phyloP scores from a whole-genome alignment of 2,888 invertebrate genomes.

The Leuctra nigra region DNA sequence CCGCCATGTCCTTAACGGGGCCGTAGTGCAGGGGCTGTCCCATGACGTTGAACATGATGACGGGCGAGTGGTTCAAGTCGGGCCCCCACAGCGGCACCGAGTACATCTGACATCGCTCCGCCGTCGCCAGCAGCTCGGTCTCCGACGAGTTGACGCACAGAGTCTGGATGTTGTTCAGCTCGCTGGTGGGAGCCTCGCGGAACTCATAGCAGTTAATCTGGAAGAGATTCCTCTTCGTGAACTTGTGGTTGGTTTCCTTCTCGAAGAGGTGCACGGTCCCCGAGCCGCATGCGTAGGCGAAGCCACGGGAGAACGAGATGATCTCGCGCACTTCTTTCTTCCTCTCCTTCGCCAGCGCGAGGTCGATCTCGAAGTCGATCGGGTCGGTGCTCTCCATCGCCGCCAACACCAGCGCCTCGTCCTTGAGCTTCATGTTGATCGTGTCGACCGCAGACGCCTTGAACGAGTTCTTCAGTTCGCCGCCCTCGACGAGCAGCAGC shows the following conservation, averaged over 20 bases:
- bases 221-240: conserved; percentile 57
- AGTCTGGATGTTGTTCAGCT: conserved; percentile 3
- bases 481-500: conserved; percentile 75
- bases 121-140: conserved; percentile 56
- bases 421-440: conserved; percentile 55
- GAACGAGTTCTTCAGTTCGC: conserved; percentile 66
- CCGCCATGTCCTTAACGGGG: conserved; percentile 67
- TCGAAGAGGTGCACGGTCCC: conserved; percentile 76
- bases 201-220: conserved; percentile 41
- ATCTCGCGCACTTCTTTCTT: not conserved
- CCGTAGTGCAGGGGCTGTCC: conserved; percentile 76
- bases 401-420: conserved; percentile 39
- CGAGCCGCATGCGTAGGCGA: conserved; percentile 66
- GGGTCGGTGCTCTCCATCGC: not conserved
- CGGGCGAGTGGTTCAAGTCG: conserved; percentile 43
- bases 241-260: conserved; percentile 65
- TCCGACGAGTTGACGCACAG: conserved; percentile 21
- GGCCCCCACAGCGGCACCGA: conserved; percentile 58
- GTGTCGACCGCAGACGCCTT: conserved; percentile 52
- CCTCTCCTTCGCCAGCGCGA: not conserved
- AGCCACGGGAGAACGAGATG: conserved; percentile 45
- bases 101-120: conserved; percentile 64
- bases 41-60: conserved; percentile 39
- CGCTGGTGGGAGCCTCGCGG: not conserved
- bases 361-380: not conserved